Conservation (phyloP, 2,113 vertebrate species). For the Glaucomys volans region DNA sequence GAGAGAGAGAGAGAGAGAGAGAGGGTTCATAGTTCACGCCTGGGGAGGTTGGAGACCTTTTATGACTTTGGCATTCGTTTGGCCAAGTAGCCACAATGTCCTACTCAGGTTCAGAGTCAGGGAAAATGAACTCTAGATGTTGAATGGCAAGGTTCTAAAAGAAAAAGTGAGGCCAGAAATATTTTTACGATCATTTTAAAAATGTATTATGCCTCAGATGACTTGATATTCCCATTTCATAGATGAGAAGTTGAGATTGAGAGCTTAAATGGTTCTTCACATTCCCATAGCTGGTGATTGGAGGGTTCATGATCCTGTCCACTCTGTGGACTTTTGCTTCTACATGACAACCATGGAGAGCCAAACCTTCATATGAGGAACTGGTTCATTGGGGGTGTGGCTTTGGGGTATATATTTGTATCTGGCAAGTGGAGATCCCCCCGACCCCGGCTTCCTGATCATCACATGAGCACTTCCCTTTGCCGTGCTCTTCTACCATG, state of each 20-base stretch:
- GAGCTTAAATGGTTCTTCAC: not conserved
- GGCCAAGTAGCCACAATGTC: not conserved
- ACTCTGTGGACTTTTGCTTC: not conserved
- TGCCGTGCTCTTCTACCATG: too few species aligned
- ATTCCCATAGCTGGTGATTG: not conserved
- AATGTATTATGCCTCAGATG: not conserved
- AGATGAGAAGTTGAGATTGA: not conserved
- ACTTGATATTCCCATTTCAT: not conserved
- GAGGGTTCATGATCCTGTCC: not conserved
- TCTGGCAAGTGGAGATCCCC: too few species aligned
- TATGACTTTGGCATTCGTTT: not conserved
- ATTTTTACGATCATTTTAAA: not conserved
- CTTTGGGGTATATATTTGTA: too few species aligned
- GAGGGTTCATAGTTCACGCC: not conserved
- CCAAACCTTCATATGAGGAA: not conserved
- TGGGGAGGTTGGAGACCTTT: not conserved
- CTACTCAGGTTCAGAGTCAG: not conserved
- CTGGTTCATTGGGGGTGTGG: too few species aligned
- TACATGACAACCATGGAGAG: not conserved
- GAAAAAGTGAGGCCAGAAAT: not conserved
- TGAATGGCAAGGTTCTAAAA: not conserved
- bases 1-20: not conserved
- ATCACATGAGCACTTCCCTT: too few species aligned
- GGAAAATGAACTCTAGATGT: not conserved
- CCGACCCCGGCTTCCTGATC: too few species aligned